Conservation (phyloP, 2,888 invertebrate species). For the Drosophila putrida region DNA sequence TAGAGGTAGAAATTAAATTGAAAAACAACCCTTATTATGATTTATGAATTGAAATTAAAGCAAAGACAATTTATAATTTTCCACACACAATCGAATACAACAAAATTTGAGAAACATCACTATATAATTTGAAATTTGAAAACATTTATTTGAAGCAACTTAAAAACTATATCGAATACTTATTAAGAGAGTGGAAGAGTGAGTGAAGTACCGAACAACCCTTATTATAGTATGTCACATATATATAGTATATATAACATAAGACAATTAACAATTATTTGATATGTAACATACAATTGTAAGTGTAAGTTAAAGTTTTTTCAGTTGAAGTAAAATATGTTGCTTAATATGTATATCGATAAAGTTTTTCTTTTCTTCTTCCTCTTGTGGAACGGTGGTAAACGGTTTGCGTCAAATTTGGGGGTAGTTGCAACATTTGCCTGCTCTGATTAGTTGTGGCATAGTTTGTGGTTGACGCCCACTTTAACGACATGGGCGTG, state of each 20-base stretch:
- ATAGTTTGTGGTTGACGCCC: conserved; percentile 8
- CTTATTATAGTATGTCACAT: background rate
- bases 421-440: conserved; percentile 2
- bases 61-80: too few species aligned
- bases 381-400: background rate
- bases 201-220: background rate
- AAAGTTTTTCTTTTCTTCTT: background rate
- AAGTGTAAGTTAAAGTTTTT: background rate
- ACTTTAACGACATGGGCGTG: conserved; percentile 45
- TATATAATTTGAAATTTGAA: too few species aligned
- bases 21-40: too few species aligned
- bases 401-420: background rate
- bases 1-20: too few species aligned
- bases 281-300: background rate
- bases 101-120: background rate
- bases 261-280: background rate
- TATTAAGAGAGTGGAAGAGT: too few species aligned
- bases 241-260: background rate
- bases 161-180: background rate
- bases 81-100: too few species aligned
- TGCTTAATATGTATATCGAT: conserved; percentile 7
- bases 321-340: background rate
- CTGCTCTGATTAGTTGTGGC: conserved; percentile 3
- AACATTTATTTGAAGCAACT: too few species aligned
- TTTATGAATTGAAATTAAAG: too few species aligned